Conservation (phyloP, 2,888 invertebrate species). For the Drosophila yooni region DNA sequence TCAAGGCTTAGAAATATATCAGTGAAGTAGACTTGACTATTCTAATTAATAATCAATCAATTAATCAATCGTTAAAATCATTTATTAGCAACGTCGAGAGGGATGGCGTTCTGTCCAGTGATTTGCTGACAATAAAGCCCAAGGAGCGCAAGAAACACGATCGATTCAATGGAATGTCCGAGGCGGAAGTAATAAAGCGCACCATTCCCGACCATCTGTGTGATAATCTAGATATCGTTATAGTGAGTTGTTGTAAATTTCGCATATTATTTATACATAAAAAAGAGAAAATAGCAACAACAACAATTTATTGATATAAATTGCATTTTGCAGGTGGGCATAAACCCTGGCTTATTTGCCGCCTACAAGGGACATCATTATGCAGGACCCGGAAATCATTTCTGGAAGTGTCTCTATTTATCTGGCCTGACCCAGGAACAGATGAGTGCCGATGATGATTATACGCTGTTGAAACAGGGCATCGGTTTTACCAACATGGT, state of each 20-base stretch:
- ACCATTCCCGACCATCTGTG: constrained; percentile 97
- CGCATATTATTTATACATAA: constrained; percentile 25
- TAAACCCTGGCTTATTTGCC: constrained; percentile 98
- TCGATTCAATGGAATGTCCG: constrained; percentile 97
- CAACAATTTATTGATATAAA: background rate
- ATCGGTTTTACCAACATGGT: constrained; percentile 99
- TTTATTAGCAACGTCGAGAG: constrained; percentile 14
- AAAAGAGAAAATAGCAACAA: background rate
- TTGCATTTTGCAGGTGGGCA: constrained; percentile 92
- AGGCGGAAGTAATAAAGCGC: constrained; percentile 97
- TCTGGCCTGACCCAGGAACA: constrained; percentile 97
- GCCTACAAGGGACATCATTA: constrained; percentile 99
- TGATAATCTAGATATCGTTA: constrained; percentile 97
- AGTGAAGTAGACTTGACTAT: background rate
- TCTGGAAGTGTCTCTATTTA: constrained; percentile 98
- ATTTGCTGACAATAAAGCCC: constrained; percentile 58
- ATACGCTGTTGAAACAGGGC: constrained; percentile 95
- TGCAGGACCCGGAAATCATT: constrained; percentile 99
- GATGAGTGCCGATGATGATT: constrained; percentile 98
- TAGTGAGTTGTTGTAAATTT: constrained; percentile 94
- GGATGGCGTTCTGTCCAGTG: constrained; percentile 10
- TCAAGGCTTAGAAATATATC: background rate
- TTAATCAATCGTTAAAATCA: background rate
- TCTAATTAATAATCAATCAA: background rate
- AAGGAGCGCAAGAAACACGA: constrained; percentile 97